Evolutionary conservation across 2,113 vertebrate genomes (phyloP), one percentile per base, ranked within the genome.

Genomic region (Stegastes partitus): DNA sequence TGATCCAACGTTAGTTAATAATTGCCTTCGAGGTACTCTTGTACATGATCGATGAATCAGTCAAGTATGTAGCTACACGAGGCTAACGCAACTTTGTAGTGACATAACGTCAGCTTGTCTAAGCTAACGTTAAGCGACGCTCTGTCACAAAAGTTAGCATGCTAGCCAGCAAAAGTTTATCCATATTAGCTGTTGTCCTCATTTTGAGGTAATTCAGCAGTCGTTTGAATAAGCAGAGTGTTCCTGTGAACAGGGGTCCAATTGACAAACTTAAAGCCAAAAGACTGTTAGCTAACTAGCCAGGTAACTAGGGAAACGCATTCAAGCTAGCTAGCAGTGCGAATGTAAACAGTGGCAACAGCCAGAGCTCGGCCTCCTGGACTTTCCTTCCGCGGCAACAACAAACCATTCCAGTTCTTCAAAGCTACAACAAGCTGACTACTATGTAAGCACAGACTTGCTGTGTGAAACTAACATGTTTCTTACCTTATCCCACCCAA

Each of bases 401-500:
- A 8, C 6, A 12, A 5, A 31, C 2, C 1, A 1, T 2, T 2
- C 9, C 4, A 28, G 2, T 3, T 10, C 11, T 16, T 39, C 1
- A 11, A 8, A 26, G 10, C 8, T 4, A 8, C 16, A 6, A 5
- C 14, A 28, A 1, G 2, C 2, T 1, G 19, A 7, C 5, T 6
- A 5, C 26, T 9, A 1, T 4, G 4, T 7, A 42, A 49, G 26
- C 21, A 11, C 5, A 14, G 10, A 18, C 5, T 15, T 37, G 21
- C 1, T 55, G 44, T 34, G 23, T 18, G 19, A 26, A 55, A 26
- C 49, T 1, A 2, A 56, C 22, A 11, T 3, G 28, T 57, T 75
- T 68, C 57, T 70, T 80, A 89, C 90, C 84, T 65, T 90, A 19
- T 58, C 12, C 26, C 28, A 59, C 50, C 55, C 19, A 65, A 77